Evolutionary conservation across 2,888 invertebrate species (phyloP).

Genomic region (Himalopsyche japonica): DNA sequence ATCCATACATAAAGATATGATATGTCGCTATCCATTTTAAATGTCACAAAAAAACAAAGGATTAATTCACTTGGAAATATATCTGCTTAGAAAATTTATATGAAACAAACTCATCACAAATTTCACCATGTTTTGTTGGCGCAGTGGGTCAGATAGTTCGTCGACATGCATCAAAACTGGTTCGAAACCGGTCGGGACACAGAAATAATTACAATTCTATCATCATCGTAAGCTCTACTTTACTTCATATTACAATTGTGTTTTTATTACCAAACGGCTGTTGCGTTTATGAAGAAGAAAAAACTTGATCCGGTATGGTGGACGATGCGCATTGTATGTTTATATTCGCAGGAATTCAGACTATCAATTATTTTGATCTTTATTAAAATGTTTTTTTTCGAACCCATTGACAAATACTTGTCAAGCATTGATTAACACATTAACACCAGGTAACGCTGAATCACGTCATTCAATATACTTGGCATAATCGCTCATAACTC

Average conservation of each 20-base stretch:
- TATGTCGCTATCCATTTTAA: too few species aligned
- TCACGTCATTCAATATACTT: too few species aligned
- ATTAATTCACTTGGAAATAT: too few species aligned
- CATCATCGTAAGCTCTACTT: not conserved
- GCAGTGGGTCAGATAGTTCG: not conserved
- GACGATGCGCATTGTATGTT: not conserved
- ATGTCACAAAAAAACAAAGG: too few species aligned
- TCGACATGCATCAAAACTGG: not conserved
- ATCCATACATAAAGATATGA: too few species aligned
- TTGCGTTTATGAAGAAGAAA: not conserved
- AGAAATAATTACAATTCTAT: not conserved
- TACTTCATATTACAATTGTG: not conserved
- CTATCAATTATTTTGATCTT: not conserved
- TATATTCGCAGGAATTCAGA: not conserved
- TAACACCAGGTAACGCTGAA: too few species aligned
- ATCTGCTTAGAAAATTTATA: not conserved
- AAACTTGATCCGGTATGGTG: not conserved
- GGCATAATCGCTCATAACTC: too few species aligned
- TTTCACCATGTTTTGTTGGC: not conserved
- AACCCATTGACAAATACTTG: too few species aligned
- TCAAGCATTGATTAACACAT: too few species aligned
- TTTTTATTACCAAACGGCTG: not conserved
- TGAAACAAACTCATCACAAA: not conserved
- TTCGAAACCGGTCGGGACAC: not conserved
- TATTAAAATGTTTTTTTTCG: too few species aligned